These are phyloP conservation scores for Donacobius atricapilla DNA, from an alignment of 2,113 vertebrate genomes.

Conservation along the genomic window DNA sequence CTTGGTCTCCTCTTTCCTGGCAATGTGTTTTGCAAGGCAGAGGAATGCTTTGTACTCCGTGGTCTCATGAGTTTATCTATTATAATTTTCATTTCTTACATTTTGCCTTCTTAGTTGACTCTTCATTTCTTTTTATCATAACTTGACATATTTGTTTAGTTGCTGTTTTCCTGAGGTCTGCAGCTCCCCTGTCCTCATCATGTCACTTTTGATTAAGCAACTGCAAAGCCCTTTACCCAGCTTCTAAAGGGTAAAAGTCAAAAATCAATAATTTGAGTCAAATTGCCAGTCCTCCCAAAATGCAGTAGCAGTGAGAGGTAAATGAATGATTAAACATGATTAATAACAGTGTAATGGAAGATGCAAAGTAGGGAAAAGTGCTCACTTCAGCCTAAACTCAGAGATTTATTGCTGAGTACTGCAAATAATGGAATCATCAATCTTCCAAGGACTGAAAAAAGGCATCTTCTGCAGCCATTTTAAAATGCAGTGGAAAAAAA, in stretches of 20 bases:
- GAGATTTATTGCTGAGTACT: constrained; percentile 71
- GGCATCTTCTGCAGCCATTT: background rate
- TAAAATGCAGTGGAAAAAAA: constrained; percentile 36
- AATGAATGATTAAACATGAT: constrained; percentile 76
- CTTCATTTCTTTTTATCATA: constrained; percentile 68
- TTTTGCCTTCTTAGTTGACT: constrained; percentile 51
- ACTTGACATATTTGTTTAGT: constrained; percentile 47
- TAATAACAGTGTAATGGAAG: constrained; percentile 72
- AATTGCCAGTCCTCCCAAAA: constrained; percentile 23
- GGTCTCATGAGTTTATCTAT: background rate
- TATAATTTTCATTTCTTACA: constrained; percentile 46
- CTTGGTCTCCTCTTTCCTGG: background rate
- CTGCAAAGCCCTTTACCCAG: constrained; percentile 33
- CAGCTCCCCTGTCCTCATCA: background rate
- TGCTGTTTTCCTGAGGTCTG: constrained; percentile 57
- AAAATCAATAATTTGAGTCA: constrained; percentile 48
- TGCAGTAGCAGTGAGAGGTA: constrained; percentile 53
- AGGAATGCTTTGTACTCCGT: background rate
- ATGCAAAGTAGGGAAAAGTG: constrained; percentile 55
- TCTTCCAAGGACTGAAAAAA: constrained; percentile 67
- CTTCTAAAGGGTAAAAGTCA: constrained; percentile 55
- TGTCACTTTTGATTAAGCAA: constrained; percentile 62
- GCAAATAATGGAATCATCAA: constrained; percentile 78
- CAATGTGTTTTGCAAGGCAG: background rate
- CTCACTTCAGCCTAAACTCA: constrained; percentile 66